Evolutionary conservation across 2,113 vertebrate genomes (phyloP), one percentile per base, ranked within the genome.

Genomic region (Opisthocomus hoazin): DNA sequence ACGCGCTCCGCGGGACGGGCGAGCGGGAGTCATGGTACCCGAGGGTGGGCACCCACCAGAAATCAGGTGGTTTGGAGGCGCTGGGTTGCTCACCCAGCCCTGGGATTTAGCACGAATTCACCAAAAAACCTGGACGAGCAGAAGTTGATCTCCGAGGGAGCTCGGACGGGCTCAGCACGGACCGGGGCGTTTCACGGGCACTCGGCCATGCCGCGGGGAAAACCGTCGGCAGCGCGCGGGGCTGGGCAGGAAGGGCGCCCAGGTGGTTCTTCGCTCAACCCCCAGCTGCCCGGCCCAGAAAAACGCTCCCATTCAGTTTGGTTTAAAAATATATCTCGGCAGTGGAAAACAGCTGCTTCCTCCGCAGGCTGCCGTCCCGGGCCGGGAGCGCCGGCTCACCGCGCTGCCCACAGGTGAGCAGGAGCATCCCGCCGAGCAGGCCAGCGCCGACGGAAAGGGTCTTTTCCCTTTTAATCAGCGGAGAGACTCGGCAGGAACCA

Each of bases 331-430:
- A 96, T 45, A 75, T n/a, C 76, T 64, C 11, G 0, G 83, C 86
- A 12, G 61, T 75, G 96, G 96, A 95, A 97, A 96, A 45, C 96
- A 96, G 96, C 96, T 97, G 96, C 89, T 96, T 96, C 95, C 95
- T 81, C n/a, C 21, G 15, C 53, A 10, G 84, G 73, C 45, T 11
- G 27, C 29, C 0, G 41, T 39, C 69, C 73, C 1, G 2, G 68
- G 83, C 70, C 9, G 3, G 60, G 11, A 84, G 84, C 18, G 5
- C 20, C 3, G 5, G 54, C 76, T 36, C 5, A 5, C 22, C 0
- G 1, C 17, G 0, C 68, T 17, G 84, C 65, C 3, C 3, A 23
- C 79, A 94, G 93, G 82, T 94, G 36, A 45, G 79, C 19, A 11
- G 27, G 26, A 54, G 3, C 15, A 57, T 51, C 57, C 53, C 26